Percentiles rank a stretch among this genome's conserved stretches.
Conservation (phyloP, 2,888 invertebrate species). For the Mamestra brassicae region DNA sequence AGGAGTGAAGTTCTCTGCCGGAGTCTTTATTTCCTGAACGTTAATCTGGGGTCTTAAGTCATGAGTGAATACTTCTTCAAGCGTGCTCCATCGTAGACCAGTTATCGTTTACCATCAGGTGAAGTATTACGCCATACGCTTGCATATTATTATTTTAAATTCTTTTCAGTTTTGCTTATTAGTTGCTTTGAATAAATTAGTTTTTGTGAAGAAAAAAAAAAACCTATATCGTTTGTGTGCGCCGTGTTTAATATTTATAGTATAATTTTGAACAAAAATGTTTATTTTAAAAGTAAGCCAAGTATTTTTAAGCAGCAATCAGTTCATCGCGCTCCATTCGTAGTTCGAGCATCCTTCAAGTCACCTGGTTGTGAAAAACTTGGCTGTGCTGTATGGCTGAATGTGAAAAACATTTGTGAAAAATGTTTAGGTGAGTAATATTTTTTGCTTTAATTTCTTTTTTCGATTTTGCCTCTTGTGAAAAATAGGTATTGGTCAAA, state of each 20-base stretch:
- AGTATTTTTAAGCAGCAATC: background rate
- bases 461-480: too few relatives aligned
- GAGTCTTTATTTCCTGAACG: background rate
- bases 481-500: background rate
- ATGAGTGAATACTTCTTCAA: background rate
- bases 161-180: background rate
- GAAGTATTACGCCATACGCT: background rate
- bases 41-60: background rate
- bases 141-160: background rate
- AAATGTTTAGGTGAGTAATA: conserved; percentile 38
- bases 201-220: too few relatives aligned
- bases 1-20: background rate
- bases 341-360: background rate
- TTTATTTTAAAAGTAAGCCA: background rate
- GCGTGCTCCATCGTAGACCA: background rate
- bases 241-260: background rate
- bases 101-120: background rate
- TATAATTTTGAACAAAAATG: conserved; percentile 9
- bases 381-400: too few relatives aligned
- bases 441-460: too few relatives aligned
- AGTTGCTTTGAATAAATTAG: too few relatives aligned
- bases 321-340: conserved; percentile 3
- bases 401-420: background rate
- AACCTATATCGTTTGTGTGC: background rate
- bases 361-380: background rate